Evolutionary conservation across 2,113 vertebrate species (phyloP).

Genomic region (Casuarius casuarius): DNA sequence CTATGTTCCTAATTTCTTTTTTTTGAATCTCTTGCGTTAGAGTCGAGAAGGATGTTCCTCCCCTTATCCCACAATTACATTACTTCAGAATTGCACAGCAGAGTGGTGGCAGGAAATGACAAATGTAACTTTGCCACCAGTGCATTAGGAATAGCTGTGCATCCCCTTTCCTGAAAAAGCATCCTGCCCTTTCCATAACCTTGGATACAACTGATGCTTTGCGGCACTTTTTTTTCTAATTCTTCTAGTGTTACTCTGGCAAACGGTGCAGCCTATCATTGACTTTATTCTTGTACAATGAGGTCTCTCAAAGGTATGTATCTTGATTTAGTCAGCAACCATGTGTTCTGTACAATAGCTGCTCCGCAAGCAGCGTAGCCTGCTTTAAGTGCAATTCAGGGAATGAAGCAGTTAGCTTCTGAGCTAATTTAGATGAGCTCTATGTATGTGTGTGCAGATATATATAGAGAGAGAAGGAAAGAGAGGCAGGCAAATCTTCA

Average conservation of each 20-base stretch:
- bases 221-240: not conserved
- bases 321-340: conserved; percentile 42
- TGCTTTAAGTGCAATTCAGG: conserved; percentile 34
- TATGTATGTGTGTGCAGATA: conserved; percentile 14
- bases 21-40: not conserved
- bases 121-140: conserved; percentile 31
- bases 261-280: not conserved
- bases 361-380: not conserved
- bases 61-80: not conserved
- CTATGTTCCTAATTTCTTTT: not conserved
- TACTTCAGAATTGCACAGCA: conserved; percentile 10
- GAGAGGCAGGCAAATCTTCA: conserved; percentile 36
- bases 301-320: conserved; percentile 18
- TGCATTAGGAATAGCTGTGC: conserved; percentile 4
- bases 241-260: conserved; percentile 10
- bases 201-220: conserved; percentile 23
- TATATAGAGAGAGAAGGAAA: not conserved
- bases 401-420: conserved; percentile 46
- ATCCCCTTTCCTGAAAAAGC: conserved; percentile 21
- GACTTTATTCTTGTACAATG: conserved; percentile 2
- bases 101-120: conserved; percentile 40
- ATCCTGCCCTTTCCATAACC: conserved; percentile 59
- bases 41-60: not conserved
- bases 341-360: conserved; percentile 37
- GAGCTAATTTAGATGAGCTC: conserved; percentile 25